Base-by-base conservation (phyloP, 2,113 vertebrate species). In the Saguinus imperator region DNA sequence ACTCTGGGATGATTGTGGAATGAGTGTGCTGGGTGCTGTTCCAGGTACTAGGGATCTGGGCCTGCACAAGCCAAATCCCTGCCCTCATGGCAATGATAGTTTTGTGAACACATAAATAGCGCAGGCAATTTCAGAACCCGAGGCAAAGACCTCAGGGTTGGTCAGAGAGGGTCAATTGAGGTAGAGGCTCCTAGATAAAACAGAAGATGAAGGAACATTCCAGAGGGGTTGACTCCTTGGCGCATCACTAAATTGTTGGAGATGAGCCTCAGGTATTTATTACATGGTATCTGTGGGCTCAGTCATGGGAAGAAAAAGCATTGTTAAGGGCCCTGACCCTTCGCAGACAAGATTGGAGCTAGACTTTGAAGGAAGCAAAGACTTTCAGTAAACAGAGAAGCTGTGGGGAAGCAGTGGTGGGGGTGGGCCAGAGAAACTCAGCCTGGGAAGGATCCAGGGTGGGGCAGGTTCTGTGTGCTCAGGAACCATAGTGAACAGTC, bases 31-130 rank as follows among this genome's bases (percentile, higher is more conserved):
- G 52, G 21, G 27, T 55, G 9, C 70, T 9, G 0, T 66, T n/a
- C 17, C 50, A 57, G 10, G 43, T 25, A 0, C 37, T 29, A 16
- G 80, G 48, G 52, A 35, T 45, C 52, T 45, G 14, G 21, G 45
- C 23, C 10, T 12, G 5, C 27, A 13, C 8, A 58, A 73, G 20
- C 13, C 21, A 14, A 68, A 70, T n/a, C 43, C 52, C 37, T 10
- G 4, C 43, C 23, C 20, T 91, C 58, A 0, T 1, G 7, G 73
- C 85, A 37, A 3, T 6, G 1, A 7, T 1, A 3, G 13, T 58
- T 43, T 76, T 18, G 13, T 23, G 64, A 55, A 37, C 48, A 5
- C 6, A 6, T 1, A 32, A 61, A 35, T 3, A 25, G 29, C 1
- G 6, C 1, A 0, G 9, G 21, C 5, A 3, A 32, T 43, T 52